These are phyloP conservation scores for Hypocryptadius cinnamomeus DNA, from an alignment of 2,113 vertebrate genomes.

Conservation along the genomic window DNA sequence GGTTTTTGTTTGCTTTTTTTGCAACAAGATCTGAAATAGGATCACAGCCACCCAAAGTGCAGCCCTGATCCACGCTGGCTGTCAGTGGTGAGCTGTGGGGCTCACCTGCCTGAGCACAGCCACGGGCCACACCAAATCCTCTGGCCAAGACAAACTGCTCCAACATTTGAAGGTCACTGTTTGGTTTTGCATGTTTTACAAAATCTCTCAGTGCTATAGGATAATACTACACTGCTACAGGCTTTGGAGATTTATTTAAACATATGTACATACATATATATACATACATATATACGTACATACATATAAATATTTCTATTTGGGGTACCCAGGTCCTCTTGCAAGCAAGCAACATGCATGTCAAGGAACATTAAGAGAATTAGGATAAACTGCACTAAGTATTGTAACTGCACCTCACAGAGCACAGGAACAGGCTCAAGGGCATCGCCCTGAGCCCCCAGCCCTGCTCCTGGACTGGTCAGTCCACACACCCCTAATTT, in stretches of 20 bases:
- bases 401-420: background rate
- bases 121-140: background rate
- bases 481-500: rapidly evolving
- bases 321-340: background rate
- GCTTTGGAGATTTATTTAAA: background rate
- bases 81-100: background rate
- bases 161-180: background rate
- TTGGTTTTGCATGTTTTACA: background rate
- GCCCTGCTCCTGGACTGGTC: background rate
- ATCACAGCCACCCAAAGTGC: background rate
- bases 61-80: rapidly evolving
- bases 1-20: background rate
- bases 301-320: too few relatives aligned
- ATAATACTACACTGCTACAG: background rate
- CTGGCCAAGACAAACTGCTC: background rate
- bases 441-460: background rate
- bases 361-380: too few relatives aligned
- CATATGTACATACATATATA: too few relatives aligned
- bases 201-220: background rate
- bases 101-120: background rate
- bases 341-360: rapidly evolving
- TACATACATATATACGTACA: too few relatives aligned
- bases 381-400: background rate
- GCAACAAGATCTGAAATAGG: background rate
- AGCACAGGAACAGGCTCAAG: background rate